Percentiles rank a stretch among this genome's conserved stretches.
phyloP scores from a whole-genome alignment of 2,888 invertebrate genomes.

The Drosophila neoperkinsi region DNA sequence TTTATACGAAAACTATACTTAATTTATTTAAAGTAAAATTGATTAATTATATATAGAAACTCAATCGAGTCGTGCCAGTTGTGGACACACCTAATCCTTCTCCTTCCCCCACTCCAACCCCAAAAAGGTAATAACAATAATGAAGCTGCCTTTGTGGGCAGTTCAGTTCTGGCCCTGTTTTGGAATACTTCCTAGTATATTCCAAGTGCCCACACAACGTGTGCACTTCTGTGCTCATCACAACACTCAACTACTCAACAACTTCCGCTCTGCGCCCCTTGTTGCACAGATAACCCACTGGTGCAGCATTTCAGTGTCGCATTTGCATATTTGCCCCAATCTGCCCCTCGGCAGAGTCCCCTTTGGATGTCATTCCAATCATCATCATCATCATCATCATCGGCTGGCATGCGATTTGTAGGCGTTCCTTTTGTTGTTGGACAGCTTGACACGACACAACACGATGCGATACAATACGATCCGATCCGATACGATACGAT shows the following conservation, averaged over 20 bases:
- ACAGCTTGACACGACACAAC: not conserved
- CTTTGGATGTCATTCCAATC: conserved; percentile 3
- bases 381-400: conserved; percentile 29
- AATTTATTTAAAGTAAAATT: not conserved
- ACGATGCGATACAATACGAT: no score
- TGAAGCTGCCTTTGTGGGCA: conserved; percentile 20
- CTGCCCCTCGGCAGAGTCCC: not conserved
- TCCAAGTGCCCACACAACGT: conserved; percentile 31
- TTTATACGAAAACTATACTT: not conserved
- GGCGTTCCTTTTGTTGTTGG: conserved; percentile 23
- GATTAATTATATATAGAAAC: not conserved
- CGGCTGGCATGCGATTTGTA: conserved; percentile 41
- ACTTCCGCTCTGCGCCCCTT: conserved; percentile 25
- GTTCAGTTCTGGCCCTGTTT: conserved; percentile 11
- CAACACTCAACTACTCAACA: not conserved
- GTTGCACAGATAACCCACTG: not conserved
- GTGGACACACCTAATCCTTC: conserved; percentile 11
- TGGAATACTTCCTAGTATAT: not conserved
- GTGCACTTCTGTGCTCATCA: conserved; percentile 16
- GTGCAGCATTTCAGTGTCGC: conserved; percentile 37
- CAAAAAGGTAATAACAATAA: conserved; percentile 16
- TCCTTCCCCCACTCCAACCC: not conserved
- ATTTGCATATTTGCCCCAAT: no score
- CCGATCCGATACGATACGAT: not conserved
- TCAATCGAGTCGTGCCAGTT: conserved; percentile 1